phyloP scores from a whole-genome alignment of 2,888 invertebrate species.

The Entomobrya proxima region DNA sequence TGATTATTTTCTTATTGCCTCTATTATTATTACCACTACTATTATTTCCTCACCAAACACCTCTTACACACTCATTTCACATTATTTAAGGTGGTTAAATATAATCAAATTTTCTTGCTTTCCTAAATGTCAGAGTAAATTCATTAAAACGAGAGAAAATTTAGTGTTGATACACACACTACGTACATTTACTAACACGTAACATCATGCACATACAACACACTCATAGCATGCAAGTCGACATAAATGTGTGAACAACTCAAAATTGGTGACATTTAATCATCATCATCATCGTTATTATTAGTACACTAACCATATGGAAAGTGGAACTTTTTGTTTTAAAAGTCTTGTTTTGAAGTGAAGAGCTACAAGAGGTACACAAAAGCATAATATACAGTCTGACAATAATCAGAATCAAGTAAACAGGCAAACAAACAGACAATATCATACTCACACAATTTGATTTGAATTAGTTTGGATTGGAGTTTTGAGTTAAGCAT shows the following conservation, averaged over 20 bases:
- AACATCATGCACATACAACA: background rate
- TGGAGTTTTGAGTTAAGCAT: slow-evolving; percentile 29
- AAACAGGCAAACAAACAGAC: background rate
- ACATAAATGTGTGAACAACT: slow-evolving; percentile 4
- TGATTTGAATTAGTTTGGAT: slow-evolving; percentile 28
- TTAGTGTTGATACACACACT: background rate
- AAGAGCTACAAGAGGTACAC: background rate
- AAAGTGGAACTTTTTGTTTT: slow-evolving; percentile 20
- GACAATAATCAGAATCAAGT: background rate
- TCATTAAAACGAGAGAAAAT: background rate
- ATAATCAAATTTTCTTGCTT: background rate
- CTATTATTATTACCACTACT: slow-evolving; percentile 20
- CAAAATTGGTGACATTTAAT: slow-evolving; percentile 24
- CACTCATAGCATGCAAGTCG: background rate
- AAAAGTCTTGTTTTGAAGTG: background rate
- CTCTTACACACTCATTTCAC: background rate
- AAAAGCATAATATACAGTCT: background rate
- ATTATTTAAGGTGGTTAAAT: background rate
- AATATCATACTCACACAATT: background rate
- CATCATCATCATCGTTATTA: slow-evolving; percentile 4
- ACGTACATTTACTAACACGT: background rate
- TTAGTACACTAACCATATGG: background rate
- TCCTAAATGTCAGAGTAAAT: background rate
- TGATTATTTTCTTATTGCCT: slow-evolving; percentile 24
- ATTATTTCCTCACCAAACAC: slow-evolving; percentile 15